Base-by-base conservation (phyloP, 2,113 vertebrate species). In the Tichodroma muraria region DNA sequence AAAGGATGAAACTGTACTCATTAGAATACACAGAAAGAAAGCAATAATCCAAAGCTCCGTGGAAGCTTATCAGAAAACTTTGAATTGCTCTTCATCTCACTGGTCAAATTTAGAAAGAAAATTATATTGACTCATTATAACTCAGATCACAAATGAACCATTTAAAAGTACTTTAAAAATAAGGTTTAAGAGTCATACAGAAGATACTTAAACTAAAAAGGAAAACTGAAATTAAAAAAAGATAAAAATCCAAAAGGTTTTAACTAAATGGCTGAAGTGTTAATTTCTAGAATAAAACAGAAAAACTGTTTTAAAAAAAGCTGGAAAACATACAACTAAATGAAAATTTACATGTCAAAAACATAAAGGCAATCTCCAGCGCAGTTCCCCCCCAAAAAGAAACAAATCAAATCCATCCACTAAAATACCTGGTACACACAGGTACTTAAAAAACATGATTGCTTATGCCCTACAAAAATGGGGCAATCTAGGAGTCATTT, bases 21-120 rank as follows among this genome's bases (percentile, higher is more conserved):
- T 75, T 77, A 85, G 88, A 88, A 89, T 77, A 85, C 56, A 61
- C 30, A 78, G 76, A 83, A 83, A 77, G 65, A 70, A 81, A 93
- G 52, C 44, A 95, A 75, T 73, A 93, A 85, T 61, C 64, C 25
- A 93, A 90, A 82, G 72, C 57, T 80, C 85, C 27, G 13, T 15
- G 35, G 16, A 52, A 27, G 53, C 66, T 89, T 91, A 92, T 52
- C 63, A 73, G 71, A 91, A 95, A 49, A 77, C 23, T 83, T 5
- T 70, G 45, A 82, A 77, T 80, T 93, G 35, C 31, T 91, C 89
- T 86, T 94, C 25, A 83, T 78, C 44, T 80, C 11, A 6, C 52
- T 61, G 40, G 33, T 89, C 91, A 89, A 89, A 82, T 76, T 94
- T 80, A 82, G 86, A 88, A 92, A 59, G 45, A 69, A 80, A 89